These are phyloP conservation scores for Drosophila nigricruria DNA, from an alignment of 2,888 invertebrate genomes.

Conservation along the genomic window DNA sequence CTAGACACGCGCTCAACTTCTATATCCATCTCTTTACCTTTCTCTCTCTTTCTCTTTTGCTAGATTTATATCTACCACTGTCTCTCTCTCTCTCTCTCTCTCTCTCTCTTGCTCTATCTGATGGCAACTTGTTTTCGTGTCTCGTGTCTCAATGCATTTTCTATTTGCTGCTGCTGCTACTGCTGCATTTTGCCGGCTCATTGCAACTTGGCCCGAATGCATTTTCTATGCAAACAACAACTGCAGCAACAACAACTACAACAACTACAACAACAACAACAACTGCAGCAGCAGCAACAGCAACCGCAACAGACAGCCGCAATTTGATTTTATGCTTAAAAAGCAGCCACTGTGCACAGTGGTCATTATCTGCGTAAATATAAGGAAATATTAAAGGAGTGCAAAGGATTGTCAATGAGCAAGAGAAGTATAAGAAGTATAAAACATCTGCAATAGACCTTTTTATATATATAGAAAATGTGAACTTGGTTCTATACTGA, in stretches of 20 bases:
- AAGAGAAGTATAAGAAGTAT: too few relatives aligned
- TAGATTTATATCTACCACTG: background rate
- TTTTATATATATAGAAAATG: too few relatives aligned
- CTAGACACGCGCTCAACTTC: constrained; percentile 1
- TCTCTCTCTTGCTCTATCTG: background rate
- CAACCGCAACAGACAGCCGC: constrained; percentile 45
- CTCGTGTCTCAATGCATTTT: constrained; percentile 44
- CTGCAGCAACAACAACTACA: constrained; percentile 18
- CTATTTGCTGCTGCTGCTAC: constrained; percentile 68
- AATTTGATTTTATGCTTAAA: constrained; percentile 52
- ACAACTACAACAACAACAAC: constrained; percentile 18
- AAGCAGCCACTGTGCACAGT: constrained; percentile 44
- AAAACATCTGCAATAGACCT: too few relatives aligned
- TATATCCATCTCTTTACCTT: background rate
- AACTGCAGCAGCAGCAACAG: constrained; percentile 7
- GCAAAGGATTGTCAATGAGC: too few relatives aligned
- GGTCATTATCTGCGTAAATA: constrained; percentile 12
- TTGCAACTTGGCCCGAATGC: constrained; percentile 77
- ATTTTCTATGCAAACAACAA: constrained; percentile 72
- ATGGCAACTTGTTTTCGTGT: constrained; percentile 60
- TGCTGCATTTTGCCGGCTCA: constrained; percentile 78
- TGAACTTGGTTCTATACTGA: too few relatives aligned
- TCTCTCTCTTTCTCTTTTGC: background rate
- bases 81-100: constrained; percentile 9
- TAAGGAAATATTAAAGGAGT: background rate